Evolutionary conservation across 53 echinoderm and acorn worm species (phyloP).

Genomic region (Echinarachnius parma): DNA sequence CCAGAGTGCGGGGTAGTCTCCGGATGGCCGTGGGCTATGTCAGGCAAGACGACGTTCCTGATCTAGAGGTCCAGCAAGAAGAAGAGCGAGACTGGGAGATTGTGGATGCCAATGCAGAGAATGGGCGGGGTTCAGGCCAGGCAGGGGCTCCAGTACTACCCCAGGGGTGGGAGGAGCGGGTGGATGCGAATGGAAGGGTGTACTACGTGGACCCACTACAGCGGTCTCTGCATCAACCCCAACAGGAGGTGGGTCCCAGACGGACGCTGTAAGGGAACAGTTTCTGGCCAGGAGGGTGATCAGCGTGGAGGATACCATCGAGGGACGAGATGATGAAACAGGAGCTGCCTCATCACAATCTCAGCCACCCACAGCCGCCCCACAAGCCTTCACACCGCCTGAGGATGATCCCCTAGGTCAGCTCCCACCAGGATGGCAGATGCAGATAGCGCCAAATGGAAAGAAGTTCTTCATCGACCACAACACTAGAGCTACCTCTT

Average conservation of each 20-base stretch:
- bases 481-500: constrained; percentile 81
- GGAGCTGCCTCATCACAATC: too few species aligned
- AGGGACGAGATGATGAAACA: constrained; percentile 24
- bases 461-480: constrained; percentile 92
- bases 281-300: constrained; percentile 81
- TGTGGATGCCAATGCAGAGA: constrained; percentile 55
- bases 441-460: constrained; percentile 76
- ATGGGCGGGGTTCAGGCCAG: constrained; percentile 18
- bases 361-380: constrained; percentile 20
- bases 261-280: constrained; percentile 54
- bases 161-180: constrained; percentile 80
- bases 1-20: constrained; percentile 79
- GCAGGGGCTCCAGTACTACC: constrained; percentile 43
- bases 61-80: constrained; percentile 22
- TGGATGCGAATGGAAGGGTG: constrained; percentile 85
- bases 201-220: constrained; percentile 73
- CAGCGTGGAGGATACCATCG: constrained; percentile 63
- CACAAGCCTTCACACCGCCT: constrained; percentile 44
- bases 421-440: constrained; percentile 91
- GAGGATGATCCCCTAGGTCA: constrained; percentile 80
- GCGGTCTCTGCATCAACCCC: constrained; percentile 25
- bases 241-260: constrained; percentile 21
- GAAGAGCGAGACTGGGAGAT: constrained; percentile 78
- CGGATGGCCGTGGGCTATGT: constrained; percentile 77
- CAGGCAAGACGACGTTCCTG: constrained; percentile 45